These are phyloP conservation scores for Halcyon leucocephala DNA, from an alignment of 2,797 vertebrate species.

Conservation along the genomic window DNA sequence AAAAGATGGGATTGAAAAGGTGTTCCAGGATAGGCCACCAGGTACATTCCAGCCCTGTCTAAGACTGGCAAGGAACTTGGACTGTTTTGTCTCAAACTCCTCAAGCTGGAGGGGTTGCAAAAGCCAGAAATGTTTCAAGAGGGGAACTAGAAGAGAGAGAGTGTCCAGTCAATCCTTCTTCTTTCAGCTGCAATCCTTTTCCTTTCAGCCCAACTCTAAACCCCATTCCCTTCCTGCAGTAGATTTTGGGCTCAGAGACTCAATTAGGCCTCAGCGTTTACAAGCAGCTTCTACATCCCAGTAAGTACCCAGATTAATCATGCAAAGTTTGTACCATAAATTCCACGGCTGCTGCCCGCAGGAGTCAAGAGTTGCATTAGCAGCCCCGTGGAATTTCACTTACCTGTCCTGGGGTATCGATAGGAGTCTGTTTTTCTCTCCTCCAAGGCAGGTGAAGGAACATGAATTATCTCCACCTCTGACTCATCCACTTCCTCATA, in stretches of 20 bases:
- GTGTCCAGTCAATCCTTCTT: no score
- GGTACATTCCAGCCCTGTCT: background rate
- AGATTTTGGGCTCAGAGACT: background rate
- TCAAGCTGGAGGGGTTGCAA: no score
- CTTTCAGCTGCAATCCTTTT: background rate
- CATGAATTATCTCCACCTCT: conserved; percentile 96
- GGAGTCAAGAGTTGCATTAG: background rate
- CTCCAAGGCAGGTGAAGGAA: conserved; percentile 94
- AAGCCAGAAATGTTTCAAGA: no score
- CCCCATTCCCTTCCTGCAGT: background rate
- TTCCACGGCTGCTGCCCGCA: background rate
- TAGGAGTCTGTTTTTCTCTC: conserved; percentile 97
- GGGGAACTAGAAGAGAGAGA: no score
- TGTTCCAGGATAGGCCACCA: background rate
- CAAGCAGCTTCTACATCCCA: background rate
- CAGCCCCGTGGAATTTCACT: background rate
- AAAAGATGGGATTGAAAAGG: background rate
- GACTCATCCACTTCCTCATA: conserved; percentile 98
- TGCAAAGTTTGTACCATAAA: background rate
- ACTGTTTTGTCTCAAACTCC: no score
- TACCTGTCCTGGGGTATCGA: conserved; percentile 95
- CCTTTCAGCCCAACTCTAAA: background rate
- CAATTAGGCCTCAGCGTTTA: background rate
- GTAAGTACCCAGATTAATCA: background rate
- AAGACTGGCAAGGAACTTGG: no score